Base-by-base conservation (phyloP, 2,113 vertebrate species). In the Piaya cayana region DNA sequence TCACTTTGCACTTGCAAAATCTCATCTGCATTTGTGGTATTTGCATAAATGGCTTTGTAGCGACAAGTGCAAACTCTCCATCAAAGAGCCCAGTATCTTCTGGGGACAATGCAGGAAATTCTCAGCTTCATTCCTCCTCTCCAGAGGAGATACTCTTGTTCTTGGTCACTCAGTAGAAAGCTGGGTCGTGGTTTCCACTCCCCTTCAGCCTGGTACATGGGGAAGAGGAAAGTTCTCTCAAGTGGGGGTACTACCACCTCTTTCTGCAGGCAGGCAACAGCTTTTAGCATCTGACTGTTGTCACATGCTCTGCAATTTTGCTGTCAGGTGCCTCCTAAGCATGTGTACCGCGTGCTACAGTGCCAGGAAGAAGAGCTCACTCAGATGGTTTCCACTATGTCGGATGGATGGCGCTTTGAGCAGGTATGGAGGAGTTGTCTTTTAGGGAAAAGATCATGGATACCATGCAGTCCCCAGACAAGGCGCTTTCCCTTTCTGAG, bases 351-450 rank as follows among this genome's bases (percentile, higher is more conserved):
- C 0, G 99, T 99, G 92, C 97, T 98, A 80, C 98, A 99, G 96
- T 98, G 98, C 81, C 99, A 99, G 97, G 99, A 99, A 97, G 99
- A 99, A 96, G 99, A 99, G 95, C 98, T 99, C 83, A 99, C 99
- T 18, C 99, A 99, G 98, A 99, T 99, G 99, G 99, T 99, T 72
- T 99, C 99, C 96, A 99, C 99, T 27, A 99, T 99, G 99, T 99
- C 99, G 0, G 99, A 99, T 29, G 99, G 99, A 98, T 99, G 99
- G 99, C 97, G 99, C 97, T 99, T 99, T 93, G 99, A 99, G 97
- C 99, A 99, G 99, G 99, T 99, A 97, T 36, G 91, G 63, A 32
- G 53, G 43, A 64, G 21, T 15, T 68, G 29, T 34, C 16, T 90
- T 87, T 59, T 50, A 53, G 58, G 30, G 18, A 53, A 55, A 74